phyloP scores from a whole-genome alignment of 2,113 vertebrate species.

The Halcyon senegalensis region DNA sequence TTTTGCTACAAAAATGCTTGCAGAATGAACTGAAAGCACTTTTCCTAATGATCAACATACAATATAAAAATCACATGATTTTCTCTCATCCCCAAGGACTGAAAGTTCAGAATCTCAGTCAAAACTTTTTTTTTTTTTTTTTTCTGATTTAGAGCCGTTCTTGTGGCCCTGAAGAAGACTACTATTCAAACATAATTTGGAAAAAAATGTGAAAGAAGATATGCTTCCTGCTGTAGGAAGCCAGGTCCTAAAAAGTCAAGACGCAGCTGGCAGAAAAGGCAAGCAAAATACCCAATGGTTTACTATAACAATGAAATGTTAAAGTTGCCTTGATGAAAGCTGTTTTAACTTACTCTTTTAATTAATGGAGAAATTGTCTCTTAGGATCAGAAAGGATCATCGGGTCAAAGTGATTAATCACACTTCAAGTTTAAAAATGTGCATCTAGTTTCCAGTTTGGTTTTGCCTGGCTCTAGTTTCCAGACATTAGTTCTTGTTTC shows the following conservation, averaged over 20 bases:
- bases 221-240: neutral
- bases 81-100: neutral
- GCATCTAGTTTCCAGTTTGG: neutral
- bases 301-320: neutral
- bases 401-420: neutral
- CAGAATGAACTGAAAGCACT: neutral
- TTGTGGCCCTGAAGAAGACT: neutral
- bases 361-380: neutral
- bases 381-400: neutral
- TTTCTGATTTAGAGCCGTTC: neutral
- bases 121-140: neutral
- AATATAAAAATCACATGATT: neutral
- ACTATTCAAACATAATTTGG: neutral
- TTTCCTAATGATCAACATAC: neutral
- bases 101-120: neutral
- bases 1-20: neutral
- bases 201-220: neutral
- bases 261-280: neutral
- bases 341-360: neutral
- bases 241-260: neutral
- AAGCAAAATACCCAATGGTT: neutral
- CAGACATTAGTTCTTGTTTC: neutral
- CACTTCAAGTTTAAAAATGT: neutral
- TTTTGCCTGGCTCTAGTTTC: neutral
- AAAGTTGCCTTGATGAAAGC: neutral